Base-by-base conservation (phyloP, 2,888 invertebrate genomes). In the Mesochorus sp. region DNA sequence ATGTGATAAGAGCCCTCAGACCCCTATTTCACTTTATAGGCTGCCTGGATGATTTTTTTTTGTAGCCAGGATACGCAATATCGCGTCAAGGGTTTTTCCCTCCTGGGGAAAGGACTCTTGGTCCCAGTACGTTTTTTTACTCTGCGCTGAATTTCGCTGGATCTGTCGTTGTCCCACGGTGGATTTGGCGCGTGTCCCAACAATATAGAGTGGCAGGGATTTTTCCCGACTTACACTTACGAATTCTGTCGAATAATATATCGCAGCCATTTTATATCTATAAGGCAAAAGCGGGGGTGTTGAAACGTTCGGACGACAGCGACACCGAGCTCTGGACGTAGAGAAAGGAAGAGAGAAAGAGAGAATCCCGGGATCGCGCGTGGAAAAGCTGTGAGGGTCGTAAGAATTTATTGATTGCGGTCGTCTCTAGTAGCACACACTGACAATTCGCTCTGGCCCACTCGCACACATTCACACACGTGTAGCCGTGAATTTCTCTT, bases 331-430 rank as follows among this genome's bases (percentile, higher is more conserved):
- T 17, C 6, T n/a, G 34, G 37, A 14, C 19, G 8, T 17, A 17
- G 37, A 24, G 42, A n/a, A n/a, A n/a, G 61, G 17, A 6, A 19
- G 59, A 24, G 17, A 24, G 44, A 24, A 14, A 24, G 51, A 37
- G 55, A 61, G 39, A 24, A 19, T 42, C 70, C 42, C 28, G 31
- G 70, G 59, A 71, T 49, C 61, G n/a, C n/a, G n/a, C n/a, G 61
- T 28, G 61, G 51, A 71, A 71, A 71, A 71, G 61, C 51, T 51
- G 61, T 51, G 51, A 71, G 61, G 51, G 70, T 61, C 61, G 70
- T 71, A 71, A 71, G 70, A 71, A 71, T 61, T 71, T 71, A 71
- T 71, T 71, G 70, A 71, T 71, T 71, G 70, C 51, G 70, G 70
- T 71, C 51, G 70, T 39, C 51, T 24, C 39, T n/a, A n/a, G 39